Base-by-base conservation (phyloP, 2,888 invertebrate species). In the Mythimna lalbum region DNA sequence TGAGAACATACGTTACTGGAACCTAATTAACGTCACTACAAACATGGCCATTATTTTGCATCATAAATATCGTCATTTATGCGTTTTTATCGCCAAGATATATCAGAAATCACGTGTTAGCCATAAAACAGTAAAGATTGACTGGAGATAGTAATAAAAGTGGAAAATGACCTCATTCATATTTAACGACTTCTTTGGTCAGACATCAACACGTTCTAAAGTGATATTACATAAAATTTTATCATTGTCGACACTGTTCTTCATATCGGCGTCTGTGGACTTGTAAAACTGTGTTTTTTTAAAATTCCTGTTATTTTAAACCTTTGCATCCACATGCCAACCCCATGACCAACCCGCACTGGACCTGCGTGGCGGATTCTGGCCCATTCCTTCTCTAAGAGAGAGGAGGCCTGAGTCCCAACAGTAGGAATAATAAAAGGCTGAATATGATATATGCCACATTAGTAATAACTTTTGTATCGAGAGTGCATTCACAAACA, bases 21-120 rank as follows among this genome's bases (percentile, higher is more conserved):
- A 31, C n/a, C 36, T 27, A 71, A 64, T 63, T 55, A 52, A 63
- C 55, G 53, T 53, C 56, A 17, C 31, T 23, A n/a, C 6, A 14
- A 23, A 70, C 23, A 50, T 49, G 50, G 47, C 31, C 12, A 55
- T 60, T 76, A 39, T 36, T 55, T 62, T 33, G 7, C 76, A n/a
- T 62, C 52, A 63, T 70, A 43, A 66, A 55, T 59, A 55, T 53
- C 14, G 63, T 57, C 10, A 57, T 50, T 21, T 53, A 33, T 36
- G 12, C 53, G 12, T 62, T 23, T 52, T 55, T 66, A 68, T 60
- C 17, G 17, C 4, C 9, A 19, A 64, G 4, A 33, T 57, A 49
- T 63, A 50, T 67, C 23, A 21, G 17, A n/a, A 50, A 61, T 33
- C 80, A 69, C 60, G 53, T 53, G 65, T 61, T 21, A 50, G 47